Evolutionary conservation across 2,113 vertebrate species (phyloP).

Genomic region (Aix galericulata): DNA sequence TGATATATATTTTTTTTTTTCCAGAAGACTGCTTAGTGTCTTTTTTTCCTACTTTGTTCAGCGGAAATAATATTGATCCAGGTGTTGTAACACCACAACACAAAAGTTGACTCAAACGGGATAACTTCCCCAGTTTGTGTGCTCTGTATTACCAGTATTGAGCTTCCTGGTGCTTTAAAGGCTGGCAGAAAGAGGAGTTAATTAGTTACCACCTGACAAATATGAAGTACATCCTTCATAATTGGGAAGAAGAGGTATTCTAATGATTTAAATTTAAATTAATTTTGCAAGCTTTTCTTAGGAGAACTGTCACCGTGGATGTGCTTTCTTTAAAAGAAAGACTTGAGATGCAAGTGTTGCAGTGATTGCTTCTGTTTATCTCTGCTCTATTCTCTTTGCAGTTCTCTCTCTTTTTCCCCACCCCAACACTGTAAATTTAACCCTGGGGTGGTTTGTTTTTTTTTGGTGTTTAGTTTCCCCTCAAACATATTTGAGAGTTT

Average conservation of each 20-base stretch:
- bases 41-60: neutral
- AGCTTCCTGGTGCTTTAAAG: neutral
- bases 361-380: slow-evolving; percentile 16
- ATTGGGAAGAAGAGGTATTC: neutral
- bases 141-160: neutral
- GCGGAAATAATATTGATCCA: slow-evolving; percentile 9
- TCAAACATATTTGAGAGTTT: neutral
- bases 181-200: neutral
- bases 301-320: neutral
- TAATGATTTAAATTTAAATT: neutral
- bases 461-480: neutral
- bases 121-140: neutral
- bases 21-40: neutral
- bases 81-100: neutral
- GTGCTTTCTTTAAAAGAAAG: neutral
- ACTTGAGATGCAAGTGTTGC: neutral
- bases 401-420: neutral
- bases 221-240: neutral
- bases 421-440: neutral
- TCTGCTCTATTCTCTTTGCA: neutral
- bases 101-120: neutral
- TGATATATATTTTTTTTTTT: neutral
- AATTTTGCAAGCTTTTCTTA: neutral
- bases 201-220: neutral
- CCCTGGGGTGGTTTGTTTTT: neutral